Percentiles rank a stretch among this genome's conserved stretches.
phyloP scores from a whole-genome alignment of 2,113 vertebrate genomes.

The Plectropomus leopardus region DNA sequence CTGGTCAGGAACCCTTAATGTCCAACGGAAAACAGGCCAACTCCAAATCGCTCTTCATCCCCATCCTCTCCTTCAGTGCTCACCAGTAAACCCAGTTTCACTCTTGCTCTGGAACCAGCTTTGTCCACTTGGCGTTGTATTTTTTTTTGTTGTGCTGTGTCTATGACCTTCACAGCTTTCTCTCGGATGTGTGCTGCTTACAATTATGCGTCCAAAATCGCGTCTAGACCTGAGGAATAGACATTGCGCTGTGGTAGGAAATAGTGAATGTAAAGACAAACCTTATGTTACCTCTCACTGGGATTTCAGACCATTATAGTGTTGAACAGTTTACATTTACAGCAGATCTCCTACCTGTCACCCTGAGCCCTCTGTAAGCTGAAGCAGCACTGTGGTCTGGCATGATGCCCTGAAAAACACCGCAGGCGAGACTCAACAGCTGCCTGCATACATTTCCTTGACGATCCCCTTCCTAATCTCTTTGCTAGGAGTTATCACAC shows the following conservation, averaged over 20 bases:
- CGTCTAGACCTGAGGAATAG: background rate
- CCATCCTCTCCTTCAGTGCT: too few relatives aligned
- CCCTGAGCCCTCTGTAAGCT: background rate
- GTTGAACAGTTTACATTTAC: slow-evolving; percentile 22
- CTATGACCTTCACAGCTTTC: too few relatives aligned
- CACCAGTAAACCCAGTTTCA: too few relatives aligned
- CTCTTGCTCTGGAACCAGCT: too few relatives aligned
- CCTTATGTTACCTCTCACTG: background rate
- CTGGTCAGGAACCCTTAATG: too few relatives aligned
- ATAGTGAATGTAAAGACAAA: background rate
- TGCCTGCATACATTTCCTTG: slow-evolving; percentile 26
- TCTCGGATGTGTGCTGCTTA: too few relatives aligned
- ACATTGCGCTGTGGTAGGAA: too few relatives aligned
- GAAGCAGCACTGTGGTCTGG: background rate
- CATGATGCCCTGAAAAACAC: slow-evolving; percentile 35
- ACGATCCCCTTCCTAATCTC: slow-evolving; percentile 36
- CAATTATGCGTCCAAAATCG: too few relatives aligned
- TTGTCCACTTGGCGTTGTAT: too few relatives aligned
- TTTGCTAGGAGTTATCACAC: slow-evolving; percentile 41
- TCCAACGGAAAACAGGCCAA: too few relatives aligned
- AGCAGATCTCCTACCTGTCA: slow-evolving; percentile 15
- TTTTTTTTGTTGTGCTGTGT: too few relatives aligned
- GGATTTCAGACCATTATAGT: background rate
- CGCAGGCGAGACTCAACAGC: slow-evolving; percentile 18
- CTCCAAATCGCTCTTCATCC: too few relatives aligned